phyloP scores from a whole-genome alignment of 2,888 invertebrate genomes.

The Opisthograptis luteolata region DNA sequence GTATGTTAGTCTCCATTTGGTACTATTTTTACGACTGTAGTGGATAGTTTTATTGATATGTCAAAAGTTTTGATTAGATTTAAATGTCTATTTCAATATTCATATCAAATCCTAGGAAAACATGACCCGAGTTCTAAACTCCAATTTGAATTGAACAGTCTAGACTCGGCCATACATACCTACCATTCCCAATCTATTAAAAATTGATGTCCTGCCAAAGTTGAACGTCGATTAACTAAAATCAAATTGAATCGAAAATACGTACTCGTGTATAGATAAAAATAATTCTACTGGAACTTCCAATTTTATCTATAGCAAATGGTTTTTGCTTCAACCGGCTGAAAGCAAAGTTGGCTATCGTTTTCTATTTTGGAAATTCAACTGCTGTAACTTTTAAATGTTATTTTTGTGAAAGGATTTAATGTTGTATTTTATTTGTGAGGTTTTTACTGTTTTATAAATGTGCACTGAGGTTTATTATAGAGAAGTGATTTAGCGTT shows the following conservation, averaged over 20 bases:
- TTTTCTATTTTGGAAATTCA: constrained; percentile 66
- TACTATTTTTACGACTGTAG: no score
- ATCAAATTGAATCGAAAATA: constrained; percentile 60
- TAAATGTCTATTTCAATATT: constrained; percentile 2
- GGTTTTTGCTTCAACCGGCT: constrained; percentile 59
- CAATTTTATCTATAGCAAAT: constrained; percentile 62
- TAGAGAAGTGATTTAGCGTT: neutral
- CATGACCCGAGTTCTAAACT: neutral
- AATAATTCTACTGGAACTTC: constrained; percentile 63
- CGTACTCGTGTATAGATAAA: constrained; percentile 46
- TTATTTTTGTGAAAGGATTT: constrained; percentile 31
- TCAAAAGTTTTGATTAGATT: constrained; percentile 1
- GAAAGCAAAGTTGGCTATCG: constrained; percentile 70
- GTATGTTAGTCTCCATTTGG: no score
- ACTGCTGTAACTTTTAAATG: constrained; percentile 53
- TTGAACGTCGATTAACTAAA: constrained; percentile 53
- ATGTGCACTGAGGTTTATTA: neutral
- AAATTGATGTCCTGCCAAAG: constrained; percentile 26
- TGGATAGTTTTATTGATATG: neutral
- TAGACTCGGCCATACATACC: constrained; percentile 17
- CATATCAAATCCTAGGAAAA: constrained; percentile 5
- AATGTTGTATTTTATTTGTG: neutral
- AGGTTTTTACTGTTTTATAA: neutral
- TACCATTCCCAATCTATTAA: constrained; percentile 14
- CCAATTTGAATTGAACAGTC: constrained; percentile 5